Evolutionary conservation across 2,113 vertebrate genomes (phyloP), one percentile per base, ranked within the genome.

Genomic region (Platysteira castanea): DNA sequence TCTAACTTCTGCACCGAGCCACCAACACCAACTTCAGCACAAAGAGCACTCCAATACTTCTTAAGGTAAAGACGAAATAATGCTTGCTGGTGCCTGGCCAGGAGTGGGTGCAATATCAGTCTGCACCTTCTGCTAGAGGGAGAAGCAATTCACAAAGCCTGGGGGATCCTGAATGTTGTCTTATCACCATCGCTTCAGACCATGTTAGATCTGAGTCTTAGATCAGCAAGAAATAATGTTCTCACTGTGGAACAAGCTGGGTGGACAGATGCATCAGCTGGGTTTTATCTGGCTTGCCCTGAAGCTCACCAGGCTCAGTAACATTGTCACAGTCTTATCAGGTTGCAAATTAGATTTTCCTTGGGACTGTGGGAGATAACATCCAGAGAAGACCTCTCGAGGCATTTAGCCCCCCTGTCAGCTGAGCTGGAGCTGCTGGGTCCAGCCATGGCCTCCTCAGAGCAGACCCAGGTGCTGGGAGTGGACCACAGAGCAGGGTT

Each of bases 401-500:
- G 53, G 75, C 2, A 37, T 79, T 79, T 76, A 91, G 57, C 18
- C 9, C n/a, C 30, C 24, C 2, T 18, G 0, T 69, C 21, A 37
- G 41, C 41, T 76, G 64, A 9, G 15, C 65, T 76, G 74, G 35
- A 87, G 63, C 14, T 73, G 24, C 39, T n/a, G 7, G 2, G 41
- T 21, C 6, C 31, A 11, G 1, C 5, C 10, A 5, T 2, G 37
- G 15, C 19, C 24, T 74, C 10, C 27, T 35, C 33, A 86, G 68
- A n/a, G 6, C 14, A 57, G 42, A 26, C 60, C 22, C 13, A 50
- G 9, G 35, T 41, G 15, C 31, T 49, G 26, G 27, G 9, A 1
- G 0, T 13, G 33, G 53, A 24, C 14, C 27, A 20, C 0, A 0
- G 31, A 47, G 41, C 23, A 42, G 39, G 14, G 13, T 15, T 37